Conservation (phyloP, 2,888 invertebrate genomes). For the Erpobdella octoculata region DNA sequence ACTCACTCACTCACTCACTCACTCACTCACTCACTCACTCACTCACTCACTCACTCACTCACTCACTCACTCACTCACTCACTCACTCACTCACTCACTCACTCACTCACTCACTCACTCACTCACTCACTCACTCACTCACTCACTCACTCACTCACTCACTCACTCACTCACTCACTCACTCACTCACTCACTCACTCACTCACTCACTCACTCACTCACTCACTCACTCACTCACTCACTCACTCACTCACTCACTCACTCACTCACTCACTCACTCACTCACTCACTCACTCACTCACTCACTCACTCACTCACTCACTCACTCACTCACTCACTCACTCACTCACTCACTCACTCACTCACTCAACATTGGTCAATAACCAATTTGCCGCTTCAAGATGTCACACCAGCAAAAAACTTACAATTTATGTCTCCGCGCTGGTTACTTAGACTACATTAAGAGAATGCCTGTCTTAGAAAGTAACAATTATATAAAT, state of each 20-base stretch:
- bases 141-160: slow-evolving; percentile 31
- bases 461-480: background rate
- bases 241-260: slow-evolving; percentile 34
- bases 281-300: slow-evolving; percentile 34
- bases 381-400: background rate
- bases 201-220: slow-evolving; percentile 31
- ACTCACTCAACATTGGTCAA: slow-evolving; percentile 3
- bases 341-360: slow-evolving; percentile 15
- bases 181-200: slow-evolving; percentile 31
- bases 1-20: slow-evolving; percentile 31
- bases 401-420: background rate
- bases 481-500: background rate
- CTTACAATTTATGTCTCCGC: too few relatives aligned
- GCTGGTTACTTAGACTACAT: background rate
- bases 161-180: slow-evolving; percentile 30
- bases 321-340: slow-evolving; percentile 19
- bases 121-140: slow-evolving; percentile 30
- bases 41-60: slow-evolving; percentile 25
- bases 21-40: slow-evolving; percentile 23
- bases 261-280: slow-evolving; percentile 33
- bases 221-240: slow-evolving; percentile 32
- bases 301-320: slow-evolving; percentile 27
- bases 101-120: slow-evolving; percentile 33
- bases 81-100: slow-evolving; percentile 31
- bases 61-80: background rate